Percentiles rank a stretch among this genome's conserved stretches.
Evolutionary conservation across 2,113 vertebrate genomes (phyloP).

Genomic region (Myrmophylax atrothorax): DNA sequence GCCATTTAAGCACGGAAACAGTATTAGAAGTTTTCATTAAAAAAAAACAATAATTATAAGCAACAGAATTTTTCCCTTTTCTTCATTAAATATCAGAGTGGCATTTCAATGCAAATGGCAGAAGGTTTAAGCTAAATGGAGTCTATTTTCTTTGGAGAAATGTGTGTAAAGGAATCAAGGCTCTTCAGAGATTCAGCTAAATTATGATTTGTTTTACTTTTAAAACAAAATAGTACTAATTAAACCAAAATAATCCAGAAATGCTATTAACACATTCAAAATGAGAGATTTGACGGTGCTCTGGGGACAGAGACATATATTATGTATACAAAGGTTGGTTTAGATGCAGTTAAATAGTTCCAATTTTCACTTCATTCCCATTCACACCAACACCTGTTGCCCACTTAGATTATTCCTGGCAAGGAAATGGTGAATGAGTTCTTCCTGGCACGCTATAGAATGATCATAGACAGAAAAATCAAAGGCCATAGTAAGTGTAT

Average conservation of each 20-base stretch:
- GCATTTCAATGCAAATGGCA: neutral
- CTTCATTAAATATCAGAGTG: neutral
- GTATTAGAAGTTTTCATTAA: neutral
- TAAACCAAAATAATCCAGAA: slow-evolving; percentile 2
- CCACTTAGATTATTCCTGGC: neutral
- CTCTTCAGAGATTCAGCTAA: neutral
- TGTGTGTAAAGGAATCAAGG: neutral
- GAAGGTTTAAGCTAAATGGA: neutral
- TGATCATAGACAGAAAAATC: neutral
- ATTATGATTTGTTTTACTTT: neutral
- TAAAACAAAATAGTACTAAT: neutral
- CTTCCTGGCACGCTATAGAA: neutral
- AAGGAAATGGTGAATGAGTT: neutral
- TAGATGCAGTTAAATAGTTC: slow-evolving; percentile 6
- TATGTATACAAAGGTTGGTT: neutral
- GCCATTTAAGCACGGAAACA: neutral
- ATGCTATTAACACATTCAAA: slow-evolving; percentile 6
- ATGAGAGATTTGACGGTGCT: neutral
- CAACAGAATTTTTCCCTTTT: neutral
- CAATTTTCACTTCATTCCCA: neutral
- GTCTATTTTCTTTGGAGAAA: neutral
- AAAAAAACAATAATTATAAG: neutral
- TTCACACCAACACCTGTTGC: neutral
- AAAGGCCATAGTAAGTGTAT: neutral
- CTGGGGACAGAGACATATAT: neutral